Base-by-base conservation (phyloP, 2,113 vertebrate genomes). In the Spilogale gracilis region DNA sequence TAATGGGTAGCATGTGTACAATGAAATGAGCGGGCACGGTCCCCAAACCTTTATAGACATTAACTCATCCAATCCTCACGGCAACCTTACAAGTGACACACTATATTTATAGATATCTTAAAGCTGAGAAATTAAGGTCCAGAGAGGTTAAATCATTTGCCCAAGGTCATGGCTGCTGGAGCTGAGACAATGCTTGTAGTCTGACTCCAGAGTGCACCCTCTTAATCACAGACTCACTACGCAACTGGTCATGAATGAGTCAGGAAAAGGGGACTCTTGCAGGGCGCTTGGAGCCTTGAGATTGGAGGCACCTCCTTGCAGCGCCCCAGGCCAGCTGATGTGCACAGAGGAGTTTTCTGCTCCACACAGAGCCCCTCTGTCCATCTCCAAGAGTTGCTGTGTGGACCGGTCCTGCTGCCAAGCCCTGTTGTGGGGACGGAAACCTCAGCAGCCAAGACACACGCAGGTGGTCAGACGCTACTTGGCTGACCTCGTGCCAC, bases 311-410 rank as follows among this genome's bases (percentile, higher is more conserved):
- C 32, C 27, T 54, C 43, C 45, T 48, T 5, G 32, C 43, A 27
- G 6, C 43, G 88, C 43, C 45, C 25, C 4, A 4, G 23, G 10
- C 83, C 45, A 3, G 58, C 45, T 0, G 61, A 17, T 18, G 23
- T 23, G 56, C 74, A 52, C 5, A 2, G 20, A 20, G 61, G 27
- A 6, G 43, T 94, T 56, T 74, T 85, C 94, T 82, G 91, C 84
- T 80, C 76, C 38, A 80, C 97, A 98, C 95, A 98, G 96, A 97
- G 74, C 48, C 63, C 50, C 80, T 97, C 89, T 98, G 96, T 97
- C 78, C 13, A 3, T 50, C 56, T 69, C 74, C 56, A 1, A 23
- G 78, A 60, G 48, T 13, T 60, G 86, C 0, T 4, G 78, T 5
- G 13, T 50, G 89, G 96, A 61, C 38, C 18, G 65, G 78, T 89